Percentiles rank a stretch among this genome's conserved stretches.
phyloP scores from a whole-genome alignment of 2,113 vertebrate species.

The Atractosteus spatula region DNA sequence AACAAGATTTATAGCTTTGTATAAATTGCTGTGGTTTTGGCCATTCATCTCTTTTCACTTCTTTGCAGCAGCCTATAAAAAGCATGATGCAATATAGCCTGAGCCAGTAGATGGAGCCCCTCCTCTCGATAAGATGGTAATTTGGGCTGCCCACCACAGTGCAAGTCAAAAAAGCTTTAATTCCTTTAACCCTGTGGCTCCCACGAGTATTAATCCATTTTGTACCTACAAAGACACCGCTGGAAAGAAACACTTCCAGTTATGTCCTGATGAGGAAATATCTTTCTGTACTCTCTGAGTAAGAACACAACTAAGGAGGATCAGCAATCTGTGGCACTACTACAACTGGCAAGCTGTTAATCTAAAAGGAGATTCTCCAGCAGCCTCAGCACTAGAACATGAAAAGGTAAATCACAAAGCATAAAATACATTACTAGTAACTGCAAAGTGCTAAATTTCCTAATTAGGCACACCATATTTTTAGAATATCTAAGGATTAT shows the following conservation, averaged over 20 bases:
- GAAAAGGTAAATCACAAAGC: too few relatives aligned
- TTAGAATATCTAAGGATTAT: too few relatives aligned
- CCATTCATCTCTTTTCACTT: slow-evolving; percentile 1
- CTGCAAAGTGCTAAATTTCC: too few relatives aligned
- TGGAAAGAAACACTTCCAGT: not conserved
- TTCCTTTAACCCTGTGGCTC: slow-evolving; percentile 2
- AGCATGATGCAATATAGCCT: not conserved
- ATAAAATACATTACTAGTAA: too few relatives aligned
- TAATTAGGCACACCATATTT: too few relatives aligned
- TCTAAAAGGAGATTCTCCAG: too few relatives aligned
- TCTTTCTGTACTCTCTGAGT: too few relatives aligned
- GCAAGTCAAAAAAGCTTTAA: not conserved
- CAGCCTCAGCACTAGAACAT: too few relatives aligned
- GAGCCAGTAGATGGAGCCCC: not conserved
- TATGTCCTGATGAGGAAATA: too few relatives aligned
- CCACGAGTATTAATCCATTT: not conserved
- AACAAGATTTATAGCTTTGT: slow-evolving; percentile 1
- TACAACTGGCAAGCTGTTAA: too few relatives aligned
- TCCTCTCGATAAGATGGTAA: not conserved
- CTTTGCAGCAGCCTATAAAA: not conserved
- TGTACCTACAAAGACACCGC: not conserved
- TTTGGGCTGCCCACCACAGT: not conserved
- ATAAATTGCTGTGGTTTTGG: not conserved
- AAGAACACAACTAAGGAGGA: too few relatives aligned
- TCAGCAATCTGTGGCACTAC: too few relatives aligned